phyloP scores from a whole-genome alignment of 2,797 vertebrate species.

The Sebastes elongatus region DNA sequence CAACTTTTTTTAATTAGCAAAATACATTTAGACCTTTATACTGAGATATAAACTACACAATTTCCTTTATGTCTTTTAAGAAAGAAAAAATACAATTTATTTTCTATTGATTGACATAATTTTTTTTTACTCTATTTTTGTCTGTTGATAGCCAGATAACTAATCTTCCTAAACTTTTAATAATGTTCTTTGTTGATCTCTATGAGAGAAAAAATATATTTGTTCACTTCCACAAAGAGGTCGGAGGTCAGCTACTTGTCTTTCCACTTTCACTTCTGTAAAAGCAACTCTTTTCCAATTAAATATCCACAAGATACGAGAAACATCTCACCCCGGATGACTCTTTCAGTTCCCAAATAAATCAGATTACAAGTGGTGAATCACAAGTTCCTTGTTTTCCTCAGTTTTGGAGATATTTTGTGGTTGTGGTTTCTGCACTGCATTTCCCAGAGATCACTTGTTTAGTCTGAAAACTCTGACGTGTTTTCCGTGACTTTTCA shows the following conservation, averaged over 20 bases:
- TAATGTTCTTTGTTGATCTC: not conserved
- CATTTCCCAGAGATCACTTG: not conserved
- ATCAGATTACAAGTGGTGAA: not conserved
- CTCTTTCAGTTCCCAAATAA: slow-evolving; percentile 16
- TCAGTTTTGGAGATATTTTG: not conserved
- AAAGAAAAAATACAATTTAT: not conserved
- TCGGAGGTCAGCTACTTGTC: not conserved
- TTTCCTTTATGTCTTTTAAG: not conserved
- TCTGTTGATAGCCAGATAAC: not conserved
- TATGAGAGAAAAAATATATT: not conserved
- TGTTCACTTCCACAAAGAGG: not conserved
- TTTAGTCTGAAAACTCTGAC: no score
- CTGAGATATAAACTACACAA: not conserved
- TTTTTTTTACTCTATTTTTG: not conserved
- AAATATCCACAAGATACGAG: not conserved
- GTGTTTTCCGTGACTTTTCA: not conserved
- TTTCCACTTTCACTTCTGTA: not conserved
- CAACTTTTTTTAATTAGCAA: not conserved
- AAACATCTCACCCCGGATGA: not conserved
- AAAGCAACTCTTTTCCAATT: not conserved
- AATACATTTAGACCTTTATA: not conserved
- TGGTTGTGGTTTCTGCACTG: not conserved
- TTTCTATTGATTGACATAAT: not conserved
- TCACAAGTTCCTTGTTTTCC: not conserved
- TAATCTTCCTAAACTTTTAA: not conserved